phyloP scores from a whole-genome alignment of 2,797 vertebrate genomes.

The Tympanoctomys barrerae region DNA sequence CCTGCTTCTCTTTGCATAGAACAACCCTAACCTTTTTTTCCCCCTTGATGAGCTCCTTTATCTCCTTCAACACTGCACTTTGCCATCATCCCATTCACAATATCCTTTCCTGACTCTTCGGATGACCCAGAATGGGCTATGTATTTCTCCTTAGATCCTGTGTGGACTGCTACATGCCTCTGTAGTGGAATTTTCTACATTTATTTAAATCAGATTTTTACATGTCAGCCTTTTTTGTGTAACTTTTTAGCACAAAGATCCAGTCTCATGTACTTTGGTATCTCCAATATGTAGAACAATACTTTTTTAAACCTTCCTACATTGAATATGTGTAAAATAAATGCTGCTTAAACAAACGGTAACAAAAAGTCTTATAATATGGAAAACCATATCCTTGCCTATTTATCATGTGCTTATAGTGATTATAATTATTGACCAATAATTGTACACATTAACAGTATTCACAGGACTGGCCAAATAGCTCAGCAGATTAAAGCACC shows the following conservation, averaged over 20 bases:
- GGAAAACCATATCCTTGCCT: not conserved
- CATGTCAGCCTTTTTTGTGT: conserved; percentile 25
- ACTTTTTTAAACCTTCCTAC: not conserved
- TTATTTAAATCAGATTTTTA: conserved; percentile 31
- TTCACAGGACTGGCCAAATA: not conserved
- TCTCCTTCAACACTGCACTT: not conserved
- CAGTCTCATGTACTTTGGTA: conserved; percentile 23
- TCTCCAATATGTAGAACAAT: not conserved
- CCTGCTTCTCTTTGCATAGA: not conserved
- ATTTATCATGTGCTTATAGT: not conserved
- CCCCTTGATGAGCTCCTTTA: not conserved
- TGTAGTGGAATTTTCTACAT: not conserved
- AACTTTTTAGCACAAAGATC: not conserved
- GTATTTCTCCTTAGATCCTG: not conserved
- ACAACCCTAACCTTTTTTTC: not conserved
- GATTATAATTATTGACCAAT: not conserved
- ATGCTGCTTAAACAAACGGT: not conserved
- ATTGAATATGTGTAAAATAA: conserved; percentile 31
- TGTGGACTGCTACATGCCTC: not conserved
- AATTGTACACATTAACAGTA: not conserved
- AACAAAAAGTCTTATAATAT: conserved; percentile 1
- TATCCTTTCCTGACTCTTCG: not conserved
- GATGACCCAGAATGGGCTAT: not conserved
- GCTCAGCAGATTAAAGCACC: too few relatives aligned
- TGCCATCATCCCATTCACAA: not conserved